Evolutionary conservation across 2,888 invertebrate genomes (phyloP), one percentile per base, ranked within the genome.

Genomic region (Theretra japonica): DNA sequence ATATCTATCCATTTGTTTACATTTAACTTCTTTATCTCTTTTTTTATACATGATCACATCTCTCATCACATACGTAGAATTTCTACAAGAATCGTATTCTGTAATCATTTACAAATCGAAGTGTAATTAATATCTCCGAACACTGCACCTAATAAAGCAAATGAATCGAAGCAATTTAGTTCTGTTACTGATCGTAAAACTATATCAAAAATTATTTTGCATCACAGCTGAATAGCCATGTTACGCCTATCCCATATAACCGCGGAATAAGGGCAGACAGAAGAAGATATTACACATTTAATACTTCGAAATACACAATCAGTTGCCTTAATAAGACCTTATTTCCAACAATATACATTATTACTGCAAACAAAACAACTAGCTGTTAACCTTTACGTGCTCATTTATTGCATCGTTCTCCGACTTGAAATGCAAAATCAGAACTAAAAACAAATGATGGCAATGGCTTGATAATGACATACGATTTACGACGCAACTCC

Each of bases 391-490:
- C 85, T 75, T 87, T 85, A 83, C 82, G 84, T 82, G 79, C 76
- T 72, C 73, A 72, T 73, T 84, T 62, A 30, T 65, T 70, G 53
- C 70, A 62, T 53, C 23, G 53, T 56, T 57, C 82, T 76, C 74
- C 79, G 76, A 77, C 84, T 78, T 76, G 76, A 83, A 87, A 86
- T 82, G 80, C 76, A 84, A 83, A 84, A 85, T 82, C 82, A 84
- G 86, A 19, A 28, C 23, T 15, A 30, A 87, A 53, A 88, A 86
- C 87, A 90, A 90, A 88, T 83, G 89, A 91, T 88, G 90, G 90
- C 91, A 89, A 90, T 89, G 90, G 88, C 91, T 50, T 62, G 53
- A 90, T 88, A 89, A 89, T 89, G 89, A 88, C 86, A 86, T 88
- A 86, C 90, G 88, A 88, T 88, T 88, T 87, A 62, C 50, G 59